A percentile compares a stretch with the other conserved stretches of the same genome.
Conservation (phyloP, 1,140 invertebrate species). For the Euglossa dilemma region DNA sequence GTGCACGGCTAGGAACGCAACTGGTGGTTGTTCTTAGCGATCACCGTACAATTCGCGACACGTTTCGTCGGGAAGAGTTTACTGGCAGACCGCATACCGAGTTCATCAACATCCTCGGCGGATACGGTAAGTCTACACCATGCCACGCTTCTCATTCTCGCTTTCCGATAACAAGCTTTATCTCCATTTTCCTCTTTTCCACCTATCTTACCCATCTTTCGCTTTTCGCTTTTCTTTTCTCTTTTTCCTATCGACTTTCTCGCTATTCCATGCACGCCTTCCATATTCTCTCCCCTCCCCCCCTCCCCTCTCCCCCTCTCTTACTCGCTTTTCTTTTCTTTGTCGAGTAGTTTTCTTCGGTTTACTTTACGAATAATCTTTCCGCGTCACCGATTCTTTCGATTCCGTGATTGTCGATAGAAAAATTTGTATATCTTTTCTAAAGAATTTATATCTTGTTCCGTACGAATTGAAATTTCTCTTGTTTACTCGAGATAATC, state of each 20-base stretch:
- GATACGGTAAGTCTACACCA: slow-evolving; percentile 88
- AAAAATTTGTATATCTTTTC: not conserved
- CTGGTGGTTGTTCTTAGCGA: slow-evolving; percentile 93
- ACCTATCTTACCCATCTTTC: not conserved
- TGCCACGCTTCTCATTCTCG: not conserved
- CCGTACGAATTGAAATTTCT: not conserved
- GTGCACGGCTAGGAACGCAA: slow-evolving; percentile 90
- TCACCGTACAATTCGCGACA: slow-evolving; percentile 91
- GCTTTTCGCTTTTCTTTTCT: no score
- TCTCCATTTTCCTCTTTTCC: slow-evolving; percentile 8
- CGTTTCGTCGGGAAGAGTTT: slow-evolving; percentile 92
- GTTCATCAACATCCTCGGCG: slow-evolving; percentile 92
- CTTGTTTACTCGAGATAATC: not conserved
- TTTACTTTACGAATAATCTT: not conserved
- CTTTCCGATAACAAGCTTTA: slow-evolving; percentile 38
- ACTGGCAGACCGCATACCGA: slow-evolving; percentile 92
- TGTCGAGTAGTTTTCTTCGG: not conserved
- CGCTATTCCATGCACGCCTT: not conserved
- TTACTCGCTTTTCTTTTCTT: not conserved
- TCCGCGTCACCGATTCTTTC: not conserved
- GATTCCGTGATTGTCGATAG: not conserved
- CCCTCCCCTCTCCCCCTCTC: not conserved
- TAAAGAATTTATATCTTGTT: not conserved
- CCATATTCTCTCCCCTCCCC: not conserved
- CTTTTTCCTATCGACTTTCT: not conserved